A percentile compares a stretch with the other conserved stretches of the same genome.
These are phyloP conservation scores for Bambusicola thoracicus DNA, from an alignment of 2,113 vertebrate genomes.

Conservation along the genomic window DNA sequence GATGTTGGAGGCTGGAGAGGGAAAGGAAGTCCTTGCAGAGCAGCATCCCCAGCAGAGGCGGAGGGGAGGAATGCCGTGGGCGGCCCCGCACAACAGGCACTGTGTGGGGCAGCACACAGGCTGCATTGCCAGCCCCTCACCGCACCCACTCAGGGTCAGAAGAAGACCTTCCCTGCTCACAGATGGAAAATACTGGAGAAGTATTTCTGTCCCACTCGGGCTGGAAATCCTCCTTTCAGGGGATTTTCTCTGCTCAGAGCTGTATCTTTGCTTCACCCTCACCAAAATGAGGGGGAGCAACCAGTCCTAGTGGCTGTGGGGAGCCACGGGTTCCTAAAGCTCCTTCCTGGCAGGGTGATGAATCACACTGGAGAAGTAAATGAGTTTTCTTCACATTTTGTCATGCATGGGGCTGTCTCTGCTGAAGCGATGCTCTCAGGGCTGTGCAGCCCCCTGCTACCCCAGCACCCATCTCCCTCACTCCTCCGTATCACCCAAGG, in stretches of 20 bases:
- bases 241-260: background rate
- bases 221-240: background rate
- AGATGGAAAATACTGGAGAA: background rate
- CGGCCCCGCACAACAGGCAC: background rate
- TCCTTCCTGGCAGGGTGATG: background rate
- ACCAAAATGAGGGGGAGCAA: background rate
- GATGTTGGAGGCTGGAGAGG: constrained; percentile 14
- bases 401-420: background rate
- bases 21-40: background rate
- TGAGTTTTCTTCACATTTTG: background rate
- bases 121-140: background rate
- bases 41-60: background rate
- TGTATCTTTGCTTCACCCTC: background rate
- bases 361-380: background rate
- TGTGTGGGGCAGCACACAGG: background rate
- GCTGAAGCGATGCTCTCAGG: background rate
- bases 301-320: background rate
- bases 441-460: background rate
- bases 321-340: background rate
- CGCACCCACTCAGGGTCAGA: background rate
- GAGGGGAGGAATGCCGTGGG: background rate
- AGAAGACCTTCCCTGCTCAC: background rate
- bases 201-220: background rate
- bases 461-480: background rate
- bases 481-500: background rate